A percentile compares a stretch with the other conserved stretches of the same genome.
Conservation (phyloP, 1,140 invertebrate species). For the Drosophila pseudoananassae region DNA sequence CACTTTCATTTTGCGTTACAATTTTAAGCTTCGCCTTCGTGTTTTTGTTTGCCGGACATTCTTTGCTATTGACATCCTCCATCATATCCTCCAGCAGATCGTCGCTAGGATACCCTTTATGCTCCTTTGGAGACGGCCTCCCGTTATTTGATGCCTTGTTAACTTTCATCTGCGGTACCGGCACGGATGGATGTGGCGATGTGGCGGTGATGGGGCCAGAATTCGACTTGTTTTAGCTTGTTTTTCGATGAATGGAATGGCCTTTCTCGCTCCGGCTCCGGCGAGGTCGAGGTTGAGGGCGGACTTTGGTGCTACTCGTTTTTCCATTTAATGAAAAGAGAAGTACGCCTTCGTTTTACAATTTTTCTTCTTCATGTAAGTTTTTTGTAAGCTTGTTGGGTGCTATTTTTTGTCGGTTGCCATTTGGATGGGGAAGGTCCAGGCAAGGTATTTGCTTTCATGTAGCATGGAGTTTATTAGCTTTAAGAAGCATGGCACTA, state of each 20-base stretch:
- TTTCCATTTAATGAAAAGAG: conserved; percentile 72
- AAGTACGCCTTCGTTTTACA: conserved; percentile 72
- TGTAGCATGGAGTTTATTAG: conserved; percentile 72
- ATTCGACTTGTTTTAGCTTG: conserved; percentile 71
- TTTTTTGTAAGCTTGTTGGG: conserved; percentile 35
- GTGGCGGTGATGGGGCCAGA: conserved; percentile 26
- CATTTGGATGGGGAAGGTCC: conserved; percentile 35
- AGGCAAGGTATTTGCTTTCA: conserved; percentile 68
- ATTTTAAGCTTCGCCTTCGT: conserved; percentile 59
- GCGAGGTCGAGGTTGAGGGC: too few relatives aligned
- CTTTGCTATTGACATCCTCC: conserved; percentile 28
- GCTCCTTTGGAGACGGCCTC: conserved; percentile 50
- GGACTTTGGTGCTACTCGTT: conserved; percentile 58
- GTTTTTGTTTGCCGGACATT: conserved; percentile 55
- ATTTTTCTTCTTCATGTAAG: conserved; percentile 35
- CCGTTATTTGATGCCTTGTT: conserved; percentile 79
- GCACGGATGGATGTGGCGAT: conserved; percentile 5
- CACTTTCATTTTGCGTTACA: conserved; percentile 37
- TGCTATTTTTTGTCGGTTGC: conserved; percentile 42
- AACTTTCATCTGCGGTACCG: conserved; percentile 62
- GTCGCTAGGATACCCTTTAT: conserved; percentile 79
- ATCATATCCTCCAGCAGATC: conserved; percentile 43
- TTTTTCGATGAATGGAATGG: conserved; percentile 67
- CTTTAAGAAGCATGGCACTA: conserved; percentile 43
- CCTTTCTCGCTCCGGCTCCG: conserved; percentile 41